phyloP scores from a whole-genome alignment of 2,797 vertebrate species.

The Thripadectes ignobilis region DNA sequence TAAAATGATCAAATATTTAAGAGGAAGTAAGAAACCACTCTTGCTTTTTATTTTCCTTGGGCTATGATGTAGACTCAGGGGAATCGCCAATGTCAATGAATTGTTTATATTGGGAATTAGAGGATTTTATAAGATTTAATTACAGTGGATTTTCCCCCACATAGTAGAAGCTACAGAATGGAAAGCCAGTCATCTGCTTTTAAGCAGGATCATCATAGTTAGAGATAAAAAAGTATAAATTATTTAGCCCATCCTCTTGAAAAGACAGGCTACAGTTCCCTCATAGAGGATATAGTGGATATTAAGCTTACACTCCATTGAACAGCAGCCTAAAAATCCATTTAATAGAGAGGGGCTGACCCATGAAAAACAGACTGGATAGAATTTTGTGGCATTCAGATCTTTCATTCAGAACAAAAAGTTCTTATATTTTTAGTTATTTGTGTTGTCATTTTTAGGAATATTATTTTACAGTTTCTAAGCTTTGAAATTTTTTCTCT shows the following conservation, averaged over 20 bases:
- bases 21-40: not conserved
- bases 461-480: not conserved
- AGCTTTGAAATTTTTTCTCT: not conserved
- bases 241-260: not conserved
- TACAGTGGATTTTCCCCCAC: not conserved
- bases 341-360: not conserved
- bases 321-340: not conserved
- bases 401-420: not conserved
- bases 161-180: not conserved
- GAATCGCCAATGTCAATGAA: not conserved
- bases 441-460: not conserved
- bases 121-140: conserved; percentile 52
- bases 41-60: conserved; percentile 12
- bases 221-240: conserved; percentile 4
- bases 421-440: not conserved
- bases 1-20: conserved; percentile 36
- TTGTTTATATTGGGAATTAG: conserved; percentile 16
- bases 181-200: conserved; percentile 21
- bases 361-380: not conserved
- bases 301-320: not conserved
- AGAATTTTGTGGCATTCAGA: not conserved
- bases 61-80: not conserved
- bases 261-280: not conserved
- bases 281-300: not conserved
- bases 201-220: conserved; percentile 5